Evolutionary conservation across 2,888 invertebrate genomes (phyloP), one percentile per base, ranked within the genome.

Genomic region (Podotricha telesiphe): DNA sequence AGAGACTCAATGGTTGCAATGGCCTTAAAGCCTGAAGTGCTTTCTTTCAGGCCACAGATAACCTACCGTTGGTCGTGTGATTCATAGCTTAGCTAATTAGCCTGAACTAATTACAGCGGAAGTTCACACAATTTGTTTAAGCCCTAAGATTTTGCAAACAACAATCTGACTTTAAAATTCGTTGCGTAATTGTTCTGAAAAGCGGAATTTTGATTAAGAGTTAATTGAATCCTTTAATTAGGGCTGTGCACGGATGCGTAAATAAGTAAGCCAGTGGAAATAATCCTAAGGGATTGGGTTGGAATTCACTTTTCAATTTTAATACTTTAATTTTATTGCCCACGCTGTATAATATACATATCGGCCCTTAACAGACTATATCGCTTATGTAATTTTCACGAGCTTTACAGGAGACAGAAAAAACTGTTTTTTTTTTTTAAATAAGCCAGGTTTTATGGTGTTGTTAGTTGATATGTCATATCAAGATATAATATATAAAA

Each of bases 221-320:
- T 77, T 76, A 79, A 79, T 79, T 79, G 78, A 77, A 78, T 77
- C 73, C 78, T 72, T 78, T 76, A 77, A 79, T 78, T 76, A 77
- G 75, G 75, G 73, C 73, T 64, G 73, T 70, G 75, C 72, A 75
- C 69, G 78, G 76, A 69, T 69, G 72, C 74, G 75, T 76, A 73
- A 76, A 75, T 75, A 76, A 74, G 75, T 72, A 75, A 76, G 75
- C 74, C 73, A 40, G 72, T 50, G 70, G 67, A 71, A 68, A 66
- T 73, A 74, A 75, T 76, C 77, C 72, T 69, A 17, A 6, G 69
- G 73, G 77, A 70, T 70, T 68, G 65, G 56, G 15, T 37, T 58
- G 56, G 66, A 59, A 71, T 72, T 74, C 66, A 68, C 71, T 71
- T 74, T 72, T 63, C 65, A 71, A 72, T 72, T 65, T 61, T 72